Percentiles rank a stretch among this genome's conserved stretches.
These are phyloP conservation scores for Clarias fuscus DNA, from an alignment of 2,797 vertebrate genomes.

Conservation along the genomic window DNA sequence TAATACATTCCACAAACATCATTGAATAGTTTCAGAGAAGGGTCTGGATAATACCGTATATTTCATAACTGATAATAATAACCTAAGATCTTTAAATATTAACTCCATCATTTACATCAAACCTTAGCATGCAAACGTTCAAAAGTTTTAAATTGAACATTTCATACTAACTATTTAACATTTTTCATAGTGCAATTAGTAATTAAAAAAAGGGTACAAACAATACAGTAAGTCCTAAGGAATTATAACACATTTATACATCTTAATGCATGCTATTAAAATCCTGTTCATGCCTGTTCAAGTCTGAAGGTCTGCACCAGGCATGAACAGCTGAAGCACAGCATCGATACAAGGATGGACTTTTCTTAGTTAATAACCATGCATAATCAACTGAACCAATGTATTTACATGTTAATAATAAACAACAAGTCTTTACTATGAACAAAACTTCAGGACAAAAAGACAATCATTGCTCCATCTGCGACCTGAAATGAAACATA, in stretches of 20 bases:
- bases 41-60: not conserved
- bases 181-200: not conserved
- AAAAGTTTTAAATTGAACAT: not conserved
- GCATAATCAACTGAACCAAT: conserved; percentile 34
- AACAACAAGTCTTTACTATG: not conserved
- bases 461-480: not conserved
- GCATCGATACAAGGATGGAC: conserved; percentile 29
- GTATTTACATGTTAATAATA: conserved; percentile 24
- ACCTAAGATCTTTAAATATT: not conserved
- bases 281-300: not conserved
- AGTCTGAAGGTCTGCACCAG: not conserved
- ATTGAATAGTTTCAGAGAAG: not conserved
- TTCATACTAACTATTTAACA: not conserved
- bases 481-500: not conserved
- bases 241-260: not conserved
- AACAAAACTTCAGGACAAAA: conserved; percentile 3
- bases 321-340: not conserved
- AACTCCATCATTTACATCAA: not conserved
- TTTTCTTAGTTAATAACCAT: conserved; percentile 23
- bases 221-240: not conserved
- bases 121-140: not conserved
- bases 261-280: not conserved
- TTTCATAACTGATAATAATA: not conserved
- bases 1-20: not conserved
- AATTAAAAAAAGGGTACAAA: not conserved